phyloP scores from a whole-genome alignment of 1,140 invertebrate species.

The Cephus cinctus region DNA sequence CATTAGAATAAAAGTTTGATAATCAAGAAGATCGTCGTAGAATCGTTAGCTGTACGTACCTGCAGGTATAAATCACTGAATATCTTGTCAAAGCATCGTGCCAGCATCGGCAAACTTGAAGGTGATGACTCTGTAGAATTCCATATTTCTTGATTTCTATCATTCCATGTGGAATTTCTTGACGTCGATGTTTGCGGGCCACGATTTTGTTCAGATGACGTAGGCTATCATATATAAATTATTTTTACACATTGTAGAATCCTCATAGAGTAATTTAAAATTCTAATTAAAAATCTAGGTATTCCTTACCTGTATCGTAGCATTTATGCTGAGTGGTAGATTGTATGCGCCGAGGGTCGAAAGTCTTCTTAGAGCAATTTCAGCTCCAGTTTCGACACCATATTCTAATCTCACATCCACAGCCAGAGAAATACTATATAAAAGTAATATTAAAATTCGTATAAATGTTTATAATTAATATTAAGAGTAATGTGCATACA shows the following conservation, averaged over 20 bases:
- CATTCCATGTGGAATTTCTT: conserved; percentile 31
- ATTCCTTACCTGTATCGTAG: conserved; percentile 48
- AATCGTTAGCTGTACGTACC: conserved; percentile 28
- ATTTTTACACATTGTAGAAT: no score
- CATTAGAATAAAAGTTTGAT: conserved; percentile 11
- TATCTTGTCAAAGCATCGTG: conserved; percentile 68
- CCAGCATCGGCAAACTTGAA: conserved; percentile 62
- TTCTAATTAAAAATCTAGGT: conserved; percentile 1
- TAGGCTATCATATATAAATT: no score
- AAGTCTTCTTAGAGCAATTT: conserved; percentile 69
- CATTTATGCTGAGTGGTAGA: conserved; percentile 59
- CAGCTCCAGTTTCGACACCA: conserved; percentile 70
- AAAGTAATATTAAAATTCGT: conserved; percentile 11
- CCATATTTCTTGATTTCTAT: conserved; percentile 38
- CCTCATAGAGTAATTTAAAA: conserved; percentile 6
- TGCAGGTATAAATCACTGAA: conserved; percentile 61
- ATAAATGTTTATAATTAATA: conserved; percentile 7
- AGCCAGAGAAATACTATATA: conserved; percentile 66
- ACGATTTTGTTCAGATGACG: conserved; percentile 32
- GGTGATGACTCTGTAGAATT: conserved; percentile 35
- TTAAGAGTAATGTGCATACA: no score
- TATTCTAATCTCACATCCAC: conserved; percentile 77
- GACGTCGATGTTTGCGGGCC: conserved; percentile 25
- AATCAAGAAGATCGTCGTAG: background rate
- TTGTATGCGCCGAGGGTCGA: conserved; percentile 62